These are phyloP conservation scores for Apis cerana DNA, from an alignment of 1,140 invertebrate genomes.

Conservation along the genomic window DNA sequence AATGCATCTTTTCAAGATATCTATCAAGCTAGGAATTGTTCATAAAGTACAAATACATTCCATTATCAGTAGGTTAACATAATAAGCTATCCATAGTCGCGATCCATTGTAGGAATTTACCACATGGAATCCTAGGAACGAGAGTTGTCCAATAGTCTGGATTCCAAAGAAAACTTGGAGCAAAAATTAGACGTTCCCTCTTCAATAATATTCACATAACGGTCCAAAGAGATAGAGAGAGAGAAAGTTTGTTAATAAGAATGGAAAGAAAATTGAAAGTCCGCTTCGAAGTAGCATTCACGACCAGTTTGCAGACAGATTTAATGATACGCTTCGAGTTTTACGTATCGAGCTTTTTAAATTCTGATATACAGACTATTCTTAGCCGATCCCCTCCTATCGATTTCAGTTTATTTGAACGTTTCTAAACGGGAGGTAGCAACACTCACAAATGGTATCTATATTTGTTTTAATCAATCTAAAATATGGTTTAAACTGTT, in stretches of 20 bases:
- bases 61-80: background rate
- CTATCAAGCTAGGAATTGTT: background rate
- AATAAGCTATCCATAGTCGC: background rate
- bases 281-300: background rate
- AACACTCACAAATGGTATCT: constrained; percentile 31
- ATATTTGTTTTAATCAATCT: constrained; percentile 46
- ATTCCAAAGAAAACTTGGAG: constrained; percentile 3
- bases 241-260: background rate
- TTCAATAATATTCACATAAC: background rate
- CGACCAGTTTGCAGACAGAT: background rate
- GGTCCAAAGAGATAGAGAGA: no score
- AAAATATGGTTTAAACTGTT: constrained; percentile 31
- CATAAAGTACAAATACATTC: background rate
- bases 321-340: background rate
- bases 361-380: constrained; percentile 39
- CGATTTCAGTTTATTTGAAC: constrained; percentile 47
- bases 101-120: constrained; percentile 1
- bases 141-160: background rate
- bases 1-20: no score
- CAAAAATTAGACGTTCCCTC: background rate
- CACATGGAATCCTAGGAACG: constrained; percentile 5
- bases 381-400: background rate
- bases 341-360: constrained; percentile 26
- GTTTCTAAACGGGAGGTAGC: constrained; percentile 29
- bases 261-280: background rate